Base-by-base conservation (phyloP, 2,113 vertebrate genomes). In the Neopipo cinnamomea region DNA sequence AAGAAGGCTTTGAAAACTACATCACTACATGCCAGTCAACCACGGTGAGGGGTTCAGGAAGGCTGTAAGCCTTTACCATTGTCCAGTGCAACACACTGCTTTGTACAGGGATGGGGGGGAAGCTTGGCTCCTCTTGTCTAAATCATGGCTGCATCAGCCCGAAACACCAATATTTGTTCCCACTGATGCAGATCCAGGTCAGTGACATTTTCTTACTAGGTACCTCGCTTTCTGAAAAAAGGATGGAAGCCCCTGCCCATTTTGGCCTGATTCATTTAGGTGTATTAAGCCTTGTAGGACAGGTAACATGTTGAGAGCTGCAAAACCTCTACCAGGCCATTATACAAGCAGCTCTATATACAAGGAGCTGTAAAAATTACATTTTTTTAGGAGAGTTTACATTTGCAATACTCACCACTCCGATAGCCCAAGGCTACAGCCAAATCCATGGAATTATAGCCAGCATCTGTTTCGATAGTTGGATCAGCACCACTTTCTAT, bases 401-500 rank as follows among this genome's bases (percentile, higher is more conserved):
- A 56, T 49, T 74, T 71, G 42, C 71, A 89, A 47, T 85, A 97
- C 98, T 93, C 97, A 99, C 99, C 99, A 95, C 99, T 99, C 77
- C 99, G 98, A 95, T 99, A 99, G 56, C 99, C 99, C 98, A 99
- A 98, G 21, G 99, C 99, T 82, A 99, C 99, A 78, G 99, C 99
- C 97, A 99, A 98, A 97, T 99, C 99, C 99, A 99, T 99, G 52
- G 99, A 99, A 97, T 99, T 99, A 96, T 99, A 99, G 52, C 99
- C 99, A 85, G 99, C 99, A 68, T 99, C 99, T 1, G 99, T 99
- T 98, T 99, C 99, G 2, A 98, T 97, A 79, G 99, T 99, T 68
- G 99, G 99, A 96, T 99, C 99, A 74, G 99, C 98, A 86, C 99
- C 99, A 52, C 96, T 99, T 96, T 99, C 99, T 99, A 88, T 5